phyloP scores from a whole-genome alignment of 2,113 vertebrate species.

The Meriones unguiculatus region DNA sequence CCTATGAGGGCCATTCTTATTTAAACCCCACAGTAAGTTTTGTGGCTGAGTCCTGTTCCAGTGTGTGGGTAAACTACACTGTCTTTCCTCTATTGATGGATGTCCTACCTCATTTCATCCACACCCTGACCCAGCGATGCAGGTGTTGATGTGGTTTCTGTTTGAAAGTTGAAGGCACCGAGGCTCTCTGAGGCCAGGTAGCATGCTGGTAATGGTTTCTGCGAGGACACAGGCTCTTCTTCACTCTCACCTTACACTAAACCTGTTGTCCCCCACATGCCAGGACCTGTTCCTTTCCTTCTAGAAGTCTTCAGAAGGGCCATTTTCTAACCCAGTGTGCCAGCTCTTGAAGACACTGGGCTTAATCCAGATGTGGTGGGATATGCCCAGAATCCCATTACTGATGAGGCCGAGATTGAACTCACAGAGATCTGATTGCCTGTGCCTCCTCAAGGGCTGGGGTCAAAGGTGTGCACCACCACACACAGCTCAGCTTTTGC shows the following conservation, averaged over 20 bases:
- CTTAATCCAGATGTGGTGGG: not conserved
- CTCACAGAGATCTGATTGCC: not conserved
- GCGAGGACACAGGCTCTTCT: not conserved
- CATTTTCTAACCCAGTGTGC: rapidly evolving
- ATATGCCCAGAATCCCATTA: too few species aligned
- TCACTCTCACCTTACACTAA: not conserved
- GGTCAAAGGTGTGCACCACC: not conserved
- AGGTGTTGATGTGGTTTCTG: rapidly evolving
- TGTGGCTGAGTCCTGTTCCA: not conserved
- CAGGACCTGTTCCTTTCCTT: rapidly evolving
- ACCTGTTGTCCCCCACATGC: not conserved
- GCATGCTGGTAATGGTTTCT: rapidly evolving
- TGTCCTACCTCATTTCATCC: not conserved
- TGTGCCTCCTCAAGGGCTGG: not conserved
- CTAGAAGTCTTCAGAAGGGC: not conserved
- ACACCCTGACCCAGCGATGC: rapidly evolving
- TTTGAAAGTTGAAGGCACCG: not conserved
- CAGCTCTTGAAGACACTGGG: not conserved
- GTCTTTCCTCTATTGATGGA: not conserved
- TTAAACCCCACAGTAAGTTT: not conserved
- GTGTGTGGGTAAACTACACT: rapidly evolving
- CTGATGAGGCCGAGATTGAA: not conserved
- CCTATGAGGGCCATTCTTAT: not conserved
- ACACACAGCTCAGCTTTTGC: not conserved
- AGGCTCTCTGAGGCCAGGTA: not conserved